A percentile compares a stretch with the other conserved stretches of the same genome.
Conservation (phyloP, 2,113 vertebrate species). For the Otus sunia region DNA sequence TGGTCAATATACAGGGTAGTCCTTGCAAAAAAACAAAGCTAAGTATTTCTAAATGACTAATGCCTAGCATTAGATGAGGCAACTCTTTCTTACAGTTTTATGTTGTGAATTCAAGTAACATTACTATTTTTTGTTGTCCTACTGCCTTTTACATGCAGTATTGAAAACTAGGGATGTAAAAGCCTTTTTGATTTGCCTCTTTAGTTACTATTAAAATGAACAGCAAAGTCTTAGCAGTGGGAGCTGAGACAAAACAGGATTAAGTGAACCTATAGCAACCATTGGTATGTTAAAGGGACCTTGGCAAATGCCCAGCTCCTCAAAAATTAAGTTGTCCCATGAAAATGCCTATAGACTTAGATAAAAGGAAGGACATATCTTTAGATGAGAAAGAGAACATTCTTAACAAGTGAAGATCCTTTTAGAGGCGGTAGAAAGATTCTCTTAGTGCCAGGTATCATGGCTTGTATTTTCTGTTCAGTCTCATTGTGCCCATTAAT, state of each 20-base stretch:
- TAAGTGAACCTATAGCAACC: background rate
- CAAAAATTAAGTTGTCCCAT: background rate
- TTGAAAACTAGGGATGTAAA: background rate
- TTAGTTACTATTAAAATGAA: background rate
- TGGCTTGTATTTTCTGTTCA: background rate
- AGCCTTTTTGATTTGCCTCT: background rate
- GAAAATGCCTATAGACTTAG: background rate
- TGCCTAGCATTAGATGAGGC: background rate
- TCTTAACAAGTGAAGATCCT: background rate
- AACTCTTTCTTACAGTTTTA: background rate
- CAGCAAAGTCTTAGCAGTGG: background rate
- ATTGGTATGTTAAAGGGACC: background rate
- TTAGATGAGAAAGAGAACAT: background rate
- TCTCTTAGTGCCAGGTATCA: background rate
- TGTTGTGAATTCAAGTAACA: background rate
- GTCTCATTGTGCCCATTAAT: background rate
- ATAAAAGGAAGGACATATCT: background rate
- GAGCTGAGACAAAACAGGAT: background rate
- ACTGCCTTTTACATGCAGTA: background rate
- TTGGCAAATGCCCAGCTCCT: background rate
- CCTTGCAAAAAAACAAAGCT: background rate
- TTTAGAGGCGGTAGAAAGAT: background rate
- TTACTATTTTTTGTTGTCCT: background rate
- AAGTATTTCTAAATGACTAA: background rate
- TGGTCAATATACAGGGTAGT: background rate